Base-by-base conservation (phyloP, 2,888 invertebrate species). In the Drosophila cognata region DNA sequence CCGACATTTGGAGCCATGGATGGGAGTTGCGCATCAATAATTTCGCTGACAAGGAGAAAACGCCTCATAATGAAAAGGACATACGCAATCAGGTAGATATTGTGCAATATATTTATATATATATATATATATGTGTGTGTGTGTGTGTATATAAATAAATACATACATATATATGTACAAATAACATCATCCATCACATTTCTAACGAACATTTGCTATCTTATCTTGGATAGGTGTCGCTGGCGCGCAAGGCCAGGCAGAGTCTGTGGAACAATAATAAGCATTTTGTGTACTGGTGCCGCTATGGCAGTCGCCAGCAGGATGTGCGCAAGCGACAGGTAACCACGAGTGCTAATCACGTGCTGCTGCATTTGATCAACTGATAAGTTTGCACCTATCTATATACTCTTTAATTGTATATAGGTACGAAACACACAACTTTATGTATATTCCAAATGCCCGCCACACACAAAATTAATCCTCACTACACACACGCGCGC, bases 1-100 rank as follows among this genome's bases (percentile, higher is more conserved):
- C 94, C 91, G 95, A 95, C 77, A 95, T 96, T 91, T 96, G 96
- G 96, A 95, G 94, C 84, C 94, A 94, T 84, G 95, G 95, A 85
- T 95, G 95, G 84, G 94, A 94, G 87, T 94, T 96, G 91, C 94
- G 96, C 82, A 96, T 96, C 91, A 96, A 96, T 93, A 96, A 96
- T 91, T 95, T 95, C 88, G 95, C 95, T 82, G 96, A 96, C 92
- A 96, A 95, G 90, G 95, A 95, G 89, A 95, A 96, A 91, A 94
- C 94, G 58, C 95, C 95, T 46, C 95, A 96, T 92, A 94, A 92
- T 80, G 96, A 96, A 86, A 95, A 95, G 92, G 95, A 95, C 92
- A 95, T 96, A 88, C 94, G 95, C 92, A 95, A 95, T 88, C 96
- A 96, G 95, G 95, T 95, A 94, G 21, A 6, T 21, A 11, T 43